phyloP scores from a whole-genome alignment of 1,140 invertebrate species.

The Panulirus ornatus region DNA sequence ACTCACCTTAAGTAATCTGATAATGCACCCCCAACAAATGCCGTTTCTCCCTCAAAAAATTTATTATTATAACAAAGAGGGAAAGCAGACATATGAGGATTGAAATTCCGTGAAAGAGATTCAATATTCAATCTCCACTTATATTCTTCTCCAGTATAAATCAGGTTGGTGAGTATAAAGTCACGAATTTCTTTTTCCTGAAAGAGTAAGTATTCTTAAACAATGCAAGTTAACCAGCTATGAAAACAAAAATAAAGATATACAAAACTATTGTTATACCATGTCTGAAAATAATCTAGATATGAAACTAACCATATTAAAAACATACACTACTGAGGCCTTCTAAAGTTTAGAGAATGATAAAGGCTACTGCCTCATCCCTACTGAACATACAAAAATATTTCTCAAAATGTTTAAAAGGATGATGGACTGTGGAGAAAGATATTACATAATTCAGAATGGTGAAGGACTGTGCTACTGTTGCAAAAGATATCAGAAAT shows the following conservation, averaged over 20 bases:
- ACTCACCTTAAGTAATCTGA: slow-evolving; percentile 88
- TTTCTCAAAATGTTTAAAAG: too few relatives aligned
- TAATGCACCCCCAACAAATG: slow-evolving; percentile 89
- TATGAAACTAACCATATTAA: not conserved
- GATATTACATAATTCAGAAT: too few relatives aligned
- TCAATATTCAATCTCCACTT: slow-evolving; percentile 88
- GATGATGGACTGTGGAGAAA: too few relatives aligned
- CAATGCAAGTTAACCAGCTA: too few relatives aligned
- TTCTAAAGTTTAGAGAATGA: not conserved
- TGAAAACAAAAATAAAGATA: not conserved
- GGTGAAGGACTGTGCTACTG: too few relatives aligned
- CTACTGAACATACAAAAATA: too few relatives aligned
- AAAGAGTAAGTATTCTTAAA: not conserved
- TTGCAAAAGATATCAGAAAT: too few relatives aligned
- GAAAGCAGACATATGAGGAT: slow-evolving; percentile 80
- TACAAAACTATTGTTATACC: not conserved
- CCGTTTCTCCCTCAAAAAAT: slow-evolving; percentile 85
- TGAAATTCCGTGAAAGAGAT: slow-evolving; percentile 83
- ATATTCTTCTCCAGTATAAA: slow-evolving; percentile 82
- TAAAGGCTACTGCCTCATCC: not conserved
- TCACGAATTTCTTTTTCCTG: slow-evolving; percentile 80
- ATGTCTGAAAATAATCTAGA: not conserved
- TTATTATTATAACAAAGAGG: slow-evolving; percentile 76
- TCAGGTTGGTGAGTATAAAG: slow-evolving; percentile 89
- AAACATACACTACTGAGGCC: not conserved